These are phyloP conservation scores for Sialia sialis DNA, from an alignment of 2,113 vertebrate genomes.

Conservation along the genomic window DNA sequence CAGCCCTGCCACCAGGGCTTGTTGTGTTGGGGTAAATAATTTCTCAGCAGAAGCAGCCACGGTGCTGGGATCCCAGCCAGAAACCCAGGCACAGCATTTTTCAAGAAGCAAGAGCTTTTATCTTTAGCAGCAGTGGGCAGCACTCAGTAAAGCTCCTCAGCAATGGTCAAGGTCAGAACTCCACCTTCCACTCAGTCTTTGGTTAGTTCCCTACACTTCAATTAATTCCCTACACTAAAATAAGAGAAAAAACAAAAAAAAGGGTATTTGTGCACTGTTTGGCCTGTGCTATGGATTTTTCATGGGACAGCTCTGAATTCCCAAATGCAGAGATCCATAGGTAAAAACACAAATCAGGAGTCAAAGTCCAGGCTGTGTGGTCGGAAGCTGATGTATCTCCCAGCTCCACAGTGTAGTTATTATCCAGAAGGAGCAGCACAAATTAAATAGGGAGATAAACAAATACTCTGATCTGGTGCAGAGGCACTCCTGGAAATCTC, in stretches of 20 bases:
- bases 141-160: background rate
- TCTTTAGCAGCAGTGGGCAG: background rate
- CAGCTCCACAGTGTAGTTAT: background rate
- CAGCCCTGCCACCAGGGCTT: background rate
- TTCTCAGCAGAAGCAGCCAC: background rate
- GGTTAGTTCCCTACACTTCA: background rate
- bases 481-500: background rate
- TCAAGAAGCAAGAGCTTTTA: background rate
- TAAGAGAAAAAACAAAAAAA: background rate
- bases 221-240: background rate
- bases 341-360: background rate
- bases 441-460: background rate
- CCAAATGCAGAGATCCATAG: background rate
- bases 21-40: accelerated
- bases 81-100: background rate
- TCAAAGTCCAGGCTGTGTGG: background rate
- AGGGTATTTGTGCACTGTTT: background rate
- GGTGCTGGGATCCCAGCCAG: background rate
- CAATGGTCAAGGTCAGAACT: background rate
- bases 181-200: background rate
- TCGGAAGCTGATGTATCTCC: background rate
- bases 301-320: background rate
- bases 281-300: background rate
- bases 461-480: background rate
- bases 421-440: background rate